These are phyloP conservation scores for Phocides pigmalion DNA, from an alignment of 1,140 invertebrate species.

Conservation along the genomic window DNA sequence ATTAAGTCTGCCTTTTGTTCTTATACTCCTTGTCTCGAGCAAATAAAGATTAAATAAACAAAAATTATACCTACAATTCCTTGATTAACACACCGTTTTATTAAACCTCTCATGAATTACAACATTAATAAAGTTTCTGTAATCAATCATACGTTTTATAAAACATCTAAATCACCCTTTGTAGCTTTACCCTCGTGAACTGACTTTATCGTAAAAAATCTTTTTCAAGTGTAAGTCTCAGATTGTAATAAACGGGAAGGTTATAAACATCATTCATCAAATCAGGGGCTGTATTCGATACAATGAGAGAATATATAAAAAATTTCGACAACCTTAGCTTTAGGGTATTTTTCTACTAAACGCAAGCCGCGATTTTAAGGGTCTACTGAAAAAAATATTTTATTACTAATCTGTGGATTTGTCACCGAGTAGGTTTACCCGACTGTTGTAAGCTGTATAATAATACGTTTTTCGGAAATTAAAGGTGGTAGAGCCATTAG, in stretches of 20 bases:
- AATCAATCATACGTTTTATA: conserved; percentile 3
- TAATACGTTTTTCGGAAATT: too few species aligned
- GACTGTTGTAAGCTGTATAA: too few species aligned
- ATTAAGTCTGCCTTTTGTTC: too few species aligned
- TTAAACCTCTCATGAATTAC: neutral
- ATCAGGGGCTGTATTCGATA: conserved; percentile 9
- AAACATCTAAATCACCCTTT: conserved; percentile 11
- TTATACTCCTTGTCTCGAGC: too few species aligned
- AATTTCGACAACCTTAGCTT: conserved; percentile 5
- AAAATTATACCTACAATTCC: neutral
- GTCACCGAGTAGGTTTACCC: too few species aligned
- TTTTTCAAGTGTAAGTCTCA: conserved; percentile 2
- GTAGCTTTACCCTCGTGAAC: neutral
- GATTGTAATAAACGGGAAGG: conserved; percentile 10
- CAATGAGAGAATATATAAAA: conserved; percentile 17
- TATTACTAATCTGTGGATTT: too few species aligned
- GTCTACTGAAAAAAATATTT: too few species aligned
- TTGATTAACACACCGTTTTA: neutral
- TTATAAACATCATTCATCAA: conserved; percentile 21
- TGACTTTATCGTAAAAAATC: conserved; percentile 10
- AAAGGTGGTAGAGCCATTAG: too few species aligned
- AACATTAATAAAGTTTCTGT: neutral
- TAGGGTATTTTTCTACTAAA: neutral
- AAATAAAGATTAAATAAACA: too few species aligned
- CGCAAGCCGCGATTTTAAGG: neutral